These are phyloP conservation scores for Venusia cambrica DNA, from an alignment of 2,888 invertebrate species.

Conservation along the genomic window DNA sequence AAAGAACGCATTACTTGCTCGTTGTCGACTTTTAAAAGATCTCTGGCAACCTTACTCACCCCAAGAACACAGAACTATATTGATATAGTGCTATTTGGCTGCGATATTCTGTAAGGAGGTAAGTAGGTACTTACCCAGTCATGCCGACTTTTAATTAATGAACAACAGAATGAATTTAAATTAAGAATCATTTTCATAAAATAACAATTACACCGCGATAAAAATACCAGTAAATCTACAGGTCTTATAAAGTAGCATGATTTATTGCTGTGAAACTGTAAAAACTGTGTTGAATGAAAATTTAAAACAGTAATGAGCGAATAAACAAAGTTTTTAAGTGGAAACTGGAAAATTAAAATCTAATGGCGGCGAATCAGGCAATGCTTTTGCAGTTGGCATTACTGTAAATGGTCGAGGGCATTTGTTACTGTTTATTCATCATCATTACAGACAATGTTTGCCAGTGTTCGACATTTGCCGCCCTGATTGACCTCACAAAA, in stretches of 20 bases:
- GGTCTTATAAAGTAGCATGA: constrained; percentile 21
- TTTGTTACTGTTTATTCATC: too few species aligned
- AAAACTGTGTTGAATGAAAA: constrained; percentile 32
- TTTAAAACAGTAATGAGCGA: constrained; percentile 32
- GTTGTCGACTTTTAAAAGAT: too few species aligned
- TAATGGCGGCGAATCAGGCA: constrained; percentile 29
- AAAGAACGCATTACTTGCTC: too few species aligned
- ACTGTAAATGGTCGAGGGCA: constrained; percentile 13
- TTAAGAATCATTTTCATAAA: constrained; percentile 11
- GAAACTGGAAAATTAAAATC: constrained; percentile 29
- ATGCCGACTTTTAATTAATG: too few species aligned
- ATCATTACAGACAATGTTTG: too few species aligned
- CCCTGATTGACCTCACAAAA: too few species aligned
- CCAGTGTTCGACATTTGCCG: too few species aligned
- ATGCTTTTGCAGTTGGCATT: constrained; percentile 14
- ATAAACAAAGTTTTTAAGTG: constrained; percentile 31
- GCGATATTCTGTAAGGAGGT: too few species aligned
- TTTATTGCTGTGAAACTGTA: constrained; percentile 26
- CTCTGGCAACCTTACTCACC: too few species aligned
- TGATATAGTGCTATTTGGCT: too few species aligned
- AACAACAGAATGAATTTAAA: constrained; percentile 1
- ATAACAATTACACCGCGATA: constrained; percentile 23
- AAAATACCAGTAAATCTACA: constrained; percentile 24
- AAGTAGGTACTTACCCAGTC: too few species aligned
- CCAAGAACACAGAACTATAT: too few species aligned